phyloP scores from a whole-genome alignment of 2,797 vertebrate genomes.

The Lagocephalus sceleratus region DNA sequence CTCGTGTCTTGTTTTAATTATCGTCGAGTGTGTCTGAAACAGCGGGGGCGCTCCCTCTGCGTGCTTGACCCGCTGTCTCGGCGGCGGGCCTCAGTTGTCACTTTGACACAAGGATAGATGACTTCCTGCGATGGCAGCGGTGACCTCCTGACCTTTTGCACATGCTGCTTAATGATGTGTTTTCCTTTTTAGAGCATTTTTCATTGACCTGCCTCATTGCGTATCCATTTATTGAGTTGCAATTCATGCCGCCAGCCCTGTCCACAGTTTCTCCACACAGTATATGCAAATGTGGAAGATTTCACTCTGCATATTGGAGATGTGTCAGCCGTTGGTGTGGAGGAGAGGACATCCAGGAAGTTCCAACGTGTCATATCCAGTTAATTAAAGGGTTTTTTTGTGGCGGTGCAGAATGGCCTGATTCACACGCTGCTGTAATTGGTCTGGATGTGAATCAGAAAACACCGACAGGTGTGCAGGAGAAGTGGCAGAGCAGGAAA shows the following conservation, averaged over 20 bases:
- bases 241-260: background rate
- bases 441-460: conserved; percentile 20
- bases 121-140: conserved; percentile 49
- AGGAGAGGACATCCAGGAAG: no score
- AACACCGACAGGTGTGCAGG: conserved; percentile 31
- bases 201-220: conserved; percentile 3
- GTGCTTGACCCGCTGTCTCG: conserved; percentile 28
- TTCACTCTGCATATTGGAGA: no score
- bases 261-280: background rate
- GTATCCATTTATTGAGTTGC: conserved; percentile 8
- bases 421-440: conserved; percentile 24
- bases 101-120: conserved; percentile 41
- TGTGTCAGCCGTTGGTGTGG: no score
- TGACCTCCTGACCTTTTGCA: conserved; percentile 34
- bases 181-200: conserved; percentile 15
- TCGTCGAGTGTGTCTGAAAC: conserved; percentile 40
- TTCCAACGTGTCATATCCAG: background rate
- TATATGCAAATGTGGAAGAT: no score
- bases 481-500: conserved; percentile 16
- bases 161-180: conserved; percentile 27
- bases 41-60: conserved; percentile 15
- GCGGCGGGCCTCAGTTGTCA: conserved; percentile 23
- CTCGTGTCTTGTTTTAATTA: conserved; percentile 65
- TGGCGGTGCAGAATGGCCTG: background rate
- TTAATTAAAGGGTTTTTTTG: background rate